Evolutionary conservation across 2,888 invertebrate genomes (phyloP).

Genomic region (Heliconius sara): DNA sequence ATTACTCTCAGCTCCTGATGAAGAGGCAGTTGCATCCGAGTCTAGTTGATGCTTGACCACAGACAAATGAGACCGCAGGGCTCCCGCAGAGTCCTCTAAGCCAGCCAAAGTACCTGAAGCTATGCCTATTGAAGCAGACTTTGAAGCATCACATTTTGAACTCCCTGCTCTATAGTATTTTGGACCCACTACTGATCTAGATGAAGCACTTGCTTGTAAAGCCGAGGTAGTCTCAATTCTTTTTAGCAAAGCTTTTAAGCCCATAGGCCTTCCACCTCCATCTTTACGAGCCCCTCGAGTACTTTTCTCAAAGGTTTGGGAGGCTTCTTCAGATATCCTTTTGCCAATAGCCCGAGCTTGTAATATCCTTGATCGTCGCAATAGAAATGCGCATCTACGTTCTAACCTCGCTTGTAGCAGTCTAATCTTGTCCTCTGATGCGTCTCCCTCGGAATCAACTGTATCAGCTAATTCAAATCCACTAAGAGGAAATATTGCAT

Average conservation of each 20-base stretch:
- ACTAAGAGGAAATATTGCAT: conserved; percentile 76
- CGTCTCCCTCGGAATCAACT: conserved; percentile 79
- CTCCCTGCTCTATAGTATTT: conserved; percentile 80
- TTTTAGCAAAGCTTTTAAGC: conserved; percentile 75
- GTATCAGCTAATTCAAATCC: conserved; percentile 79
- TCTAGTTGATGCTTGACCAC: conserved; percentile 91
- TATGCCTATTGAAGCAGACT: conserved; percentile 84
- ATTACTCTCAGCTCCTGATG: conserved; percentile 96
- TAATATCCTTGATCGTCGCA: conserved; percentile 89
- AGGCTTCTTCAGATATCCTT: conserved; percentile 91
- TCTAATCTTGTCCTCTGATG: conserved; percentile 82
- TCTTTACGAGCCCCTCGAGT: conserved; percentile 88
- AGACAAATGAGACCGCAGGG: conserved; percentile 88
- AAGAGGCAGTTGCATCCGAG: conserved; percentile 96
- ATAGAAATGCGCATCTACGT: conserved; percentile 88
- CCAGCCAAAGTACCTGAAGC: conserved; percentile 87
- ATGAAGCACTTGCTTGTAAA: conserved; percentile 74
- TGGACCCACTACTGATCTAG: conserved; percentile 68
- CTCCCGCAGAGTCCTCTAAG: conserved; percentile 89
- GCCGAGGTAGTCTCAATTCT: conserved; percentile 75
- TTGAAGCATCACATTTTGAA: conserved; percentile 90
- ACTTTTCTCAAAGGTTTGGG: conserved; percentile 86
- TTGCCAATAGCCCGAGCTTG: conserved; percentile 90
- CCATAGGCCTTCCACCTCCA: conserved; percentile 75
- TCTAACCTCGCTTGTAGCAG: conserved; percentile 85